Conservation (phyloP, 2,888 invertebrate species). For the Calliscelio sp. region DNA sequence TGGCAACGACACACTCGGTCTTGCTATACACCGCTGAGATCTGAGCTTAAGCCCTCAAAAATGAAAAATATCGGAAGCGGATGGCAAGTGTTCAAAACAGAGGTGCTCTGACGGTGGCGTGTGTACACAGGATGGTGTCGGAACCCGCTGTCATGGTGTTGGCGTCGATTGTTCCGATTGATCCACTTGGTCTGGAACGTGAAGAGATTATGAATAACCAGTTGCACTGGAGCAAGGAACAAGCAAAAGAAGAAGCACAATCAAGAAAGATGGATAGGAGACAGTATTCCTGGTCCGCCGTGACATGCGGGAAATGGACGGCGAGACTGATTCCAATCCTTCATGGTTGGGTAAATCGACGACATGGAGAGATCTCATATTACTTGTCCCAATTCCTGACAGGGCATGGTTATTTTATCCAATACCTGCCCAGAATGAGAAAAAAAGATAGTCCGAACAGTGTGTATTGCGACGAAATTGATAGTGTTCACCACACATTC, state of each 20-base stretch:
- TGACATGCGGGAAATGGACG: constrained; percentile 5
- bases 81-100: constrained; percentile 54
- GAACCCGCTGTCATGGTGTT: constrained; percentile 70
- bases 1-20: constrained; percentile 66
- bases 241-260: neutral
- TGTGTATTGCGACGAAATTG: too few relatives aligned
- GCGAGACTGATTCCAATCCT: too few relatives aligned
- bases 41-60: constrained; percentile 62
- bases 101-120: constrained; percentile 68
- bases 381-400: neutral
- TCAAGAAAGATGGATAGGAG: neutral
- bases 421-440: too few relatives aligned
- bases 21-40: constrained; percentile 72
- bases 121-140: constrained; percentile 75
- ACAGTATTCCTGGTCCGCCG: constrained; percentile 40
- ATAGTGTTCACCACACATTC: too few relatives aligned
- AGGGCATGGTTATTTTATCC: too few relatives aligned
- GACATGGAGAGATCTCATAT: neutral
- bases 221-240: neutral
- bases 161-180: too few relatives aligned
- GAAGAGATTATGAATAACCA: neutral
- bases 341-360: too few relatives aligned
- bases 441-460: too few relatives aligned
- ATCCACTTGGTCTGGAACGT: constrained; percentile 61
- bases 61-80: constrained; percentile 61